Base-by-base conservation (phyloP, 2,113 vertebrate genomes). In the Psammodynastes pulverulentus region DNA sequence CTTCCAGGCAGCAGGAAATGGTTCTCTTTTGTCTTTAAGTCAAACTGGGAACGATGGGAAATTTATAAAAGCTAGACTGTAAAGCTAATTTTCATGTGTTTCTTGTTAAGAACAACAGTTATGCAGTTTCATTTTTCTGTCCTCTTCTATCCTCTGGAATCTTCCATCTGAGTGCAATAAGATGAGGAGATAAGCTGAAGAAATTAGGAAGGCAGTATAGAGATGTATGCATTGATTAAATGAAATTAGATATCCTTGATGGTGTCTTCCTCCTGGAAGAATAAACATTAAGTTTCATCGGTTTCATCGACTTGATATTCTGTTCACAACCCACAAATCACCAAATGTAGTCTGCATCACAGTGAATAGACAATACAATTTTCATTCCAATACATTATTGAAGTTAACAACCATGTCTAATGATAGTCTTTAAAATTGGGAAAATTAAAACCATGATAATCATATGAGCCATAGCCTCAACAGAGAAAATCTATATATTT, bases 1-100 rank as follows among this genome's bases (percentile, higher is more conserved):
- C 96, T 95, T 94, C 96, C 89, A 95, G 94, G 96, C 96, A 97
- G 96, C 96, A 52, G 96, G 95, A 92, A 96, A 12, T 91, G 94
- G 23, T 0, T 51, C 45, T 72, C 94, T 95, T 97, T 96, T 96
- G 96, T 97, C 96, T 92, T 91, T 86, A 92, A 96, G 95, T 97
- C 94, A 58, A 93, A 0, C 94, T 92, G 94, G 92, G 89, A 91
- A 93, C 46, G 90, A 93, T 93, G 93, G 94, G 95, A 97, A 97
- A 96, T 97, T 96, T 96, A 96, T 96, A 96, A 95, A 95, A 94
- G 95, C 94, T 93, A 34, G 91, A 92, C 95, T 95, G 87, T 89
- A 94, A 93, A 95, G 95, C 94, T 93, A 94, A 88, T 95, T 95
- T 95, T 95, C 96, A 90, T 79, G 29, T 95, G 96, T 95, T 96